Evolutionary conservation across 2,888 invertebrate species (phyloP), one percentile per base, ranked within the genome.

Genomic region (Cataglyphis rosenhaueri): DNA sequence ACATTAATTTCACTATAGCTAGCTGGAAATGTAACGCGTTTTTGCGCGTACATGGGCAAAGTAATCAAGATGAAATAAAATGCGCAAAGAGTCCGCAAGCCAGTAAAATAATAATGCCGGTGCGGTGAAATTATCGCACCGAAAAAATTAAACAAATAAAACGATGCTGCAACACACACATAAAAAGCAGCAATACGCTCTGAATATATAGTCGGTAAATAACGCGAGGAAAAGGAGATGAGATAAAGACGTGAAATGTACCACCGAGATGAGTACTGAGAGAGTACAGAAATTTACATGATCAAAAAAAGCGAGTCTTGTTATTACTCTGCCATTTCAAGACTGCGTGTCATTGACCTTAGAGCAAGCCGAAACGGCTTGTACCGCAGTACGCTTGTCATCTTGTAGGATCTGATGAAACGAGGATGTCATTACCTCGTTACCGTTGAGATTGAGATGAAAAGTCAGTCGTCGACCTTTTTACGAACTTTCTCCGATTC

Each of bases 381-480:
- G 70, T 88, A 57, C 38, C 35, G 76, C n/a, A 25, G 61, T 29
- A 68, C 18, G 65, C 32, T 61, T 84, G 70, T 88, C 73, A 75
- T 83, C 75, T 32, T 66, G 66, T 83, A 88, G 83, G 83, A 85
- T 83, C 85, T 85, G 85, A 88, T 87, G 89, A 89, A 86, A 88
- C 75, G 85, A 79, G 84, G 83, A 81, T 84, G 84, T 68, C 70
- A 25, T 35, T 55, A 35, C 71, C 61, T 83, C 78, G 12, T 76
- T 32, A 62, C 73, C 62, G 71, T 68, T 75, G 48, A 81, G 62
- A 87, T 83, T 85, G 81, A 84, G 85, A 85, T 85, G 85, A 87
- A 82, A 88, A 85, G 68, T 83, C 82, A 83, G 83, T 83, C 88
- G 85, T 87, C 85, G 81, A 85, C 84, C 78, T 25, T 64, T 81